Evolutionary conservation across 2,113 vertebrate species (phyloP), one percentile per base, ranked within the genome.

Genomic region (Tricholaema leucomelas): DNA sequence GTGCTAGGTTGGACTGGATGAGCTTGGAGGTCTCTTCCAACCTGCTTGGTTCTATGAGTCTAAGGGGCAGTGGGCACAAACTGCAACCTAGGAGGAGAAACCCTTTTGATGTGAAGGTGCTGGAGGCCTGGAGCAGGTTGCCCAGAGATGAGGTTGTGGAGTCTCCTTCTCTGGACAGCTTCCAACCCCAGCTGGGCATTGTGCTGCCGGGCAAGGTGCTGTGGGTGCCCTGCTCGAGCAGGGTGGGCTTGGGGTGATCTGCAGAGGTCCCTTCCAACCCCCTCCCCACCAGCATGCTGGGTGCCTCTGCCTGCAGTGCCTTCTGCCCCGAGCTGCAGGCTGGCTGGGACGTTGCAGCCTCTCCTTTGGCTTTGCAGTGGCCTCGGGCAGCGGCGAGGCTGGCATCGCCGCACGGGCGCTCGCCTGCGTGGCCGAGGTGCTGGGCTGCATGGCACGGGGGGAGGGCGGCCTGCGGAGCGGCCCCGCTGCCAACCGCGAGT

Each of bases 381-480:
- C 99, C 9, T 97, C 98, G 15, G 94, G 42, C 0, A 93, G 95
- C 0, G 60, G 31, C 0, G 97, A 99, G 1, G 92, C 98, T 24
- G 98, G 98, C 1, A 82, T 99, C 15, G 98, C 98, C 0, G 98
- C 98, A 7, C 98, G 99, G 48, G 98, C 98, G 1, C 97, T 99
- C 9, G 98, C 99, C 76, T 99, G 99, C 78, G 96, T 99, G 1
- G 99, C 99, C 0, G 99, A 99, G 0, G 98, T 99, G 10, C 96
- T 99, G 95, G 98, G 98, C 93, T 99, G 98, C 94, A 97, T 99
- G 98, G 99, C 99, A 0, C 95, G 73, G 9, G 98, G 98, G 21
- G 97, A 81, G 50, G 99, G 99, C 0, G 99, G 99, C 27, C 95
- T 99, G 85, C 97, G 99, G 76, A 99, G 99, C 0, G 99, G 99